A percentile compares a stretch with the other conserved stretches of the same genome.
Conservation (phyloP, 2,797 vertebrate species). For the Ispidina lecontei region DNA sequence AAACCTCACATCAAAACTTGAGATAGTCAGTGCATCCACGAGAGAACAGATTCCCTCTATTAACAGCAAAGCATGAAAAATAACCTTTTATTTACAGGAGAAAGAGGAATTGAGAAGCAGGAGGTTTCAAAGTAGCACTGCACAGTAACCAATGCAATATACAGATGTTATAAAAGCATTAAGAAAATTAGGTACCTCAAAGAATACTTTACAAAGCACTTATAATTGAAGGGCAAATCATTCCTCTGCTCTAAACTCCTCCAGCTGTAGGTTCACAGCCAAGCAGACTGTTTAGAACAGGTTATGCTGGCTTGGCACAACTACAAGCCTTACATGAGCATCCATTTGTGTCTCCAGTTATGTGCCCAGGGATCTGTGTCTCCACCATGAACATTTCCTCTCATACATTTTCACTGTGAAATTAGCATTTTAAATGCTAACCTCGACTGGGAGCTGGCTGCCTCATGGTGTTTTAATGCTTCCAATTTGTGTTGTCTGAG, state of each 20-base stretch:
- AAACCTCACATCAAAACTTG: background rate
- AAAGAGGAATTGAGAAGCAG: background rate
- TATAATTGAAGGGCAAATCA: background rate
- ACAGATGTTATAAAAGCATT: background rate
- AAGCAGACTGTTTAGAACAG: background rate
- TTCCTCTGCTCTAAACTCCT: background rate
- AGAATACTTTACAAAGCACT: background rate
- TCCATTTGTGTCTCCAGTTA: background rate
- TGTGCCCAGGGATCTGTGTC: background rate
- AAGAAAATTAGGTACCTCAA: background rate
- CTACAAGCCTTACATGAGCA: background rate
- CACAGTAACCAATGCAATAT: background rate
- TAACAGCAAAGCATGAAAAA: background rate
- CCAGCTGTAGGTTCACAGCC: background rate
- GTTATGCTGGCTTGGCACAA: background rate
- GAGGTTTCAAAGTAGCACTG: background rate
- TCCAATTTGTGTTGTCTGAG: background rate
- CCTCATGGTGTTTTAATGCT: background rate
- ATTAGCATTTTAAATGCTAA: slow-evolving; percentile 23
- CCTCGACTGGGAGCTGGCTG: background rate
- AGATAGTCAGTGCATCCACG: background rate
- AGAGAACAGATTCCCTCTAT: background rate
- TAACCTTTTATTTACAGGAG: background rate
- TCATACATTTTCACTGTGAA: background rate
- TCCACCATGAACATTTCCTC: background rate